Conservation (phyloP, 2,797 vertebrate genomes). For the Phoeniculus purpureus region DNA sequence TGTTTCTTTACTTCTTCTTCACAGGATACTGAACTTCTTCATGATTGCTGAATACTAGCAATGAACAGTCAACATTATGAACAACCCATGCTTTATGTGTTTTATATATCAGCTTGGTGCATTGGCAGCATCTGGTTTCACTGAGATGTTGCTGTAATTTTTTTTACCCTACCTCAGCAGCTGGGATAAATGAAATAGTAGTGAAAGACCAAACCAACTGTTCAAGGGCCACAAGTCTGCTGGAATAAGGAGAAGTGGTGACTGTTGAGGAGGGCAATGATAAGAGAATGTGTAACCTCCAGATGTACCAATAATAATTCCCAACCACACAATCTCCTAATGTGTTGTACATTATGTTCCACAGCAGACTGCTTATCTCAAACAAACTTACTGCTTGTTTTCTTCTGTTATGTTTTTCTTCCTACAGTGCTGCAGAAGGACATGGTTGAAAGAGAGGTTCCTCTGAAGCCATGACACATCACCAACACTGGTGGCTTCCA, state of each 20-base stretch:
- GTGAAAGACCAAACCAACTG: conserved; percentile 29
- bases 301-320: neutral
- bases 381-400: neutral
- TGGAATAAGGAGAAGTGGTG: neutral
- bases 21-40: too few species aligned
- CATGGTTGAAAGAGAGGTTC: neutral
- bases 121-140: conserved; percentile 52
- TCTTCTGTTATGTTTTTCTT: neutral
- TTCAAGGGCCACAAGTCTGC: neutral
- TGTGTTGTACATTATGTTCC: neutral
- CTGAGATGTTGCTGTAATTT: conserved; percentile 12
- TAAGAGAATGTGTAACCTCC: neutral
- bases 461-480: neutral
- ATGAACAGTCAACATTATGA: neutral
- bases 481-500: neutral
- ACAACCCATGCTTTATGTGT: neutral
- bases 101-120: conserved; percentile 8
- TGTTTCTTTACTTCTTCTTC: too few species aligned
- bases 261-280: neutral
- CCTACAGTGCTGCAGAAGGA: neutral
- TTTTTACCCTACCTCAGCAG: neutral
- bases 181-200: conserved; percentile 49
- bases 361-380: neutral
- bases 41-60: neutral
- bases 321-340: neutral